Evolutionary conservation across 2,113 vertebrate genomes (phyloP).

Genomic region (Choloepus hoffmanni): DNA sequence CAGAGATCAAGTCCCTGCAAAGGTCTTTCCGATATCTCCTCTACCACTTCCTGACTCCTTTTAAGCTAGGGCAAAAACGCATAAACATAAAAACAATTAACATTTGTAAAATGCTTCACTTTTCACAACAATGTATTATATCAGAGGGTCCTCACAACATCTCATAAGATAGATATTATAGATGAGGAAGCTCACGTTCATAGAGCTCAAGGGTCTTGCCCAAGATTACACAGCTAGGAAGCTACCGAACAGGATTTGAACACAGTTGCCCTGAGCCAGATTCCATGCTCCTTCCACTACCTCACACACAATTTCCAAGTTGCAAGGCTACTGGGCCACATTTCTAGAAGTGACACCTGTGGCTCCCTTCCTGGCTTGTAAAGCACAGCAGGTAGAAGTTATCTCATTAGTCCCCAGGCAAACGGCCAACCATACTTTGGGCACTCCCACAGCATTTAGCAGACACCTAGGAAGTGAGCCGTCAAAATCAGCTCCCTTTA

Average conservation of each 20-base stretch:
- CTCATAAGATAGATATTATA: background rate
- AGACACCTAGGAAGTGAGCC: slow-evolving; percentile 29
- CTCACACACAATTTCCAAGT: background rate
- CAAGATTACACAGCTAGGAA: background rate
- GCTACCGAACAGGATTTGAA: background rate
- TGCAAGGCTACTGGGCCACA: background rate
- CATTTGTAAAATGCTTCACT: background rate
- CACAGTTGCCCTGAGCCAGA: background rate
- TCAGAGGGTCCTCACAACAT: background rate
- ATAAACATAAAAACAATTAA: background rate
- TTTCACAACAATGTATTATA: background rate
- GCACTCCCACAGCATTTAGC: background rate
- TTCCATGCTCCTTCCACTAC: background rate
- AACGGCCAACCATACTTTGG: slow-evolving; percentile 25
- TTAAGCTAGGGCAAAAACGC: background rate
- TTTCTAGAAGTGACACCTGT: background rate
- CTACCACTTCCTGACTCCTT: background rate
- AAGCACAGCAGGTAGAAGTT: slow-evolving; percentile 19
- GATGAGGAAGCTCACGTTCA: background rate
- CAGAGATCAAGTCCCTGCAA: background rate
- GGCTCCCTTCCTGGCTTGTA: background rate
- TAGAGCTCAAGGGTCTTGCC: background rate
- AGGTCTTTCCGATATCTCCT: background rate
- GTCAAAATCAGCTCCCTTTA: background rate
- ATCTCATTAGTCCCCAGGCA: slow-evolving; percentile 39